Percentiles rank a stretch among this genome's conserved stretches.
phyloP scores from a whole-genome alignment of 2,113 vertebrate species.

The Microcebus lehilahytsara region DNA sequence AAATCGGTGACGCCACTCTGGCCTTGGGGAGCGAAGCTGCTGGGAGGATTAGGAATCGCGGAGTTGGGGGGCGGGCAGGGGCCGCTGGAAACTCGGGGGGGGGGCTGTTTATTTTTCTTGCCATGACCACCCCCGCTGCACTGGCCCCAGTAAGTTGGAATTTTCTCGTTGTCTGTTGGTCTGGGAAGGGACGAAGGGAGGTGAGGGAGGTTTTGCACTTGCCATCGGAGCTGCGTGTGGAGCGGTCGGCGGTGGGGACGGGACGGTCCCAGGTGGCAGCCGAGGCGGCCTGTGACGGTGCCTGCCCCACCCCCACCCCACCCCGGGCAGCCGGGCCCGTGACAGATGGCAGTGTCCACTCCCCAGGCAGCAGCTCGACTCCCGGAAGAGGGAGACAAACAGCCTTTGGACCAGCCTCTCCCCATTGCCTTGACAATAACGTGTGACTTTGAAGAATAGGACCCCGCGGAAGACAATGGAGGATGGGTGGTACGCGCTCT shows the following conservation, averaged over 20 bases:
- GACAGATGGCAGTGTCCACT: not conserved
- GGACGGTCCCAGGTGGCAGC: not conserved
- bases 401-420: not conserved
- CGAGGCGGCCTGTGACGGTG: slow-evolving; percentile 12
- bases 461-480: not conserved
- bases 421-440: slow-evolving; percentile 21
- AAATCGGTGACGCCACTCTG: slow-evolving; percentile 45
- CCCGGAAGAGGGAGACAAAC: not conserved
- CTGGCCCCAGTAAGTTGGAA: not conserved
- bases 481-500: not conserved
- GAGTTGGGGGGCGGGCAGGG: not conserved
- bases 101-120: slow-evolving; percentile 44
- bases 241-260: not conserved
- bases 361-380: not conserved
- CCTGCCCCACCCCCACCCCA: not conserved
- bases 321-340: not conserved
- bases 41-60: not conserved
- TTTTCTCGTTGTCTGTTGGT: slow-evolving; percentile 33
- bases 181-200: not conserved
- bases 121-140: not conserved
- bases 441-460: not conserved
- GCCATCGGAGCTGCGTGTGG: not conserved
- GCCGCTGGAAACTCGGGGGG: not conserved
- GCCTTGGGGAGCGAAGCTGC: not conserved
- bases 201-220: not conserved